phyloP scores from a whole-genome alignment of 1,140 invertebrate genomes.

The Caerostris darwini region DNA sequence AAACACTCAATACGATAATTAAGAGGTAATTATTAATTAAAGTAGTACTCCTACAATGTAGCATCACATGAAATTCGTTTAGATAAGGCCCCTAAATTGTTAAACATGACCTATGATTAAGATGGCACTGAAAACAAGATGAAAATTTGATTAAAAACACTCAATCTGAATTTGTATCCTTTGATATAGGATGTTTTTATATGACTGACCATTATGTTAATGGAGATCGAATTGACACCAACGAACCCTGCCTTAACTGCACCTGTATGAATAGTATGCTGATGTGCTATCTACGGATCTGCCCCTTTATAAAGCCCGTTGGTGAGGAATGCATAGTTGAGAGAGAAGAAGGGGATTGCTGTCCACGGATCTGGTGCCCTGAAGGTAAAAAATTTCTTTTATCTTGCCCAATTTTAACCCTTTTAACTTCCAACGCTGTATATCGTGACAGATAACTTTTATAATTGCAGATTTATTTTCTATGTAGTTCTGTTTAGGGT shows the following conservation, averaged over 20 bases:
- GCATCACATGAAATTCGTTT: no score
- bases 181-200: slow-evolving; percentile 90
- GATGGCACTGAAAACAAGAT: neutral
- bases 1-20: no score
- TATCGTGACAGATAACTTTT: slow-evolving; percentile 37
- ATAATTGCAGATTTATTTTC: slow-evolving; percentile 29
- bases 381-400: slow-evolving; percentile 86
- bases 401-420: slow-evolving; percentile 11
- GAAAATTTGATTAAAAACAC: slow-evolving; percentile 12
- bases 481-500: neutral
- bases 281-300: slow-evolving; percentile 95
- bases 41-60: no score
- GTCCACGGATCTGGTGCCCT: slow-evolving; percentile 95
- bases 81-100: neutral
- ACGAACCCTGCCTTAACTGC: slow-evolving; percentile 95
- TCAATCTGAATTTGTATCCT: neutral
- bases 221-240: slow-evolving; percentile 93
- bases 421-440: neutral
- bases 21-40: no score
- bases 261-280: slow-evolving; percentile 97
- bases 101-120: neutral
- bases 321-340: slow-evolving; percentile 94
- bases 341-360: slow-evolving; percentile 94
- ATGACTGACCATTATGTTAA: slow-evolving; percentile 96
- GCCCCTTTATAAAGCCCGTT: slow-evolving; percentile 93